Base-by-base conservation (phyloP, 2,888 invertebrate species). In the Sarcophaga variegata region DNA sequence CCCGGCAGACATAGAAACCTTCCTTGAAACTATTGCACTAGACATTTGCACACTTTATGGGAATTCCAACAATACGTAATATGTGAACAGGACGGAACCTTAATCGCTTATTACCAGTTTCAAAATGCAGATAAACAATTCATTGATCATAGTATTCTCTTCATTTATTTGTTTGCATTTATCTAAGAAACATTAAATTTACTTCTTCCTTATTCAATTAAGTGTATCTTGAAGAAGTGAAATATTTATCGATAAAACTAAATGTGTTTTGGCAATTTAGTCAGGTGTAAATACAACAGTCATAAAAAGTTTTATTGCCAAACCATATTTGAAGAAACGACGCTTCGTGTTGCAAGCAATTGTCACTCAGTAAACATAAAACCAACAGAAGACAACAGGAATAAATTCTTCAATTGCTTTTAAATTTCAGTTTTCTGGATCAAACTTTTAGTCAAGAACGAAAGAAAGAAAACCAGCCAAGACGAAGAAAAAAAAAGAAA, bases 291-390 rank as follows among this genome's bases (percentile, higher is more conserved):
- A 78, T 74, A 49, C 67, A 62, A 49, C 37, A 49, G 71, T 49
- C 49, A 72, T 47, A 72, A 83, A 72, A 83, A 83, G 77, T 71
- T 75, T 70, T 70, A 27, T 3, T 27, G 12, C 4, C 20, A n/a
- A 80, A 64, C 17, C 80, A 70, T 60, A 64, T 60, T 84, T 37
- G 37, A 37, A 37, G 37, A 37, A 37, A 10, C 10, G 2, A 2
- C 3, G 45, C 66, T 77, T 76, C 81, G 87, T 87, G 87, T 76
- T 78, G 72, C 69, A 45, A 76, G 67, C 87, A 79, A 81, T 84
- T 87, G 84, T 87, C 87, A 87, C 87, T 81, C 87, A 76, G 78
- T 87, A 87, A 78, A 83, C 76, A 60, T 75, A 81, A 83, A 84
- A 25, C 63, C 79, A 81, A 71, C 20, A 76, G 78, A 74, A 84